Conservation (phyloP, 2,113 vertebrate genomes). For the Phycodurus eques region DNA sequence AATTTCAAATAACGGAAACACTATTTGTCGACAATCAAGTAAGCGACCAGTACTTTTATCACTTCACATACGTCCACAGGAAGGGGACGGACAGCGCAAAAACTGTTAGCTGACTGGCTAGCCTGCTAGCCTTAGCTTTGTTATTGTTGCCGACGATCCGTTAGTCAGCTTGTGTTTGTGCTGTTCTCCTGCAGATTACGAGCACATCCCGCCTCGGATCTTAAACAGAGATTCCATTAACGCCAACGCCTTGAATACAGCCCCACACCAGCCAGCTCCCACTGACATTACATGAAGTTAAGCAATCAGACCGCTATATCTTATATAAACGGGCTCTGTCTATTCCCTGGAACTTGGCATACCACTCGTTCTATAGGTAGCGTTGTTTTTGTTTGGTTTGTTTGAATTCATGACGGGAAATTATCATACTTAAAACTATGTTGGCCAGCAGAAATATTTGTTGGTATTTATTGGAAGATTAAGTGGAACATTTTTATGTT, state of each 20-base stretch:
- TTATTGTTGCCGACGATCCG: slow-evolving; percentile 70
- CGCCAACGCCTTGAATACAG: not conserved
- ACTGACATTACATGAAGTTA: not conserved
- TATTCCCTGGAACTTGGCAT: slow-evolving; percentile 53
- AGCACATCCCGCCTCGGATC: not conserved
- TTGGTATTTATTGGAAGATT: not conserved
- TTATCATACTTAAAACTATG: not conserved
- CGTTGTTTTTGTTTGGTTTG: slow-evolving; percentile 2
- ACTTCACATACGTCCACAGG: slow-evolving; percentile 1
- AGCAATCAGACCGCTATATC: not conserved
- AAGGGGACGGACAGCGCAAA: slow-evolving; percentile 15
- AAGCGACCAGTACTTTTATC: not conserved
- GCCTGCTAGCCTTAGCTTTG: slow-evolving; percentile 66
- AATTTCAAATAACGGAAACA: slow-evolving; percentile 2
- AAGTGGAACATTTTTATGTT: not conserved
- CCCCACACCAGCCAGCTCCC: not conserved
- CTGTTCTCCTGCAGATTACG: slow-evolving; percentile 29
- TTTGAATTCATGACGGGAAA: not conserved
- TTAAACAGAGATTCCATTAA: not conserved
- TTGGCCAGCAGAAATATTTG: not conserved
- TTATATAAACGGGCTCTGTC: slow-evolving; percentile 56
- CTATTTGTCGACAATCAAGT: slow-evolving; percentile 7
- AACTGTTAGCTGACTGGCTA: slow-evolving; percentile 54
- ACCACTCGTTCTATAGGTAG: slow-evolving; percentile 21
- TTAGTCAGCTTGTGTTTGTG: slow-evolving; percentile 29